Evolutionary conservation across 1,140 invertebrate species (phyloP).

Genomic region (Zaprionus gabonicus): DNA sequence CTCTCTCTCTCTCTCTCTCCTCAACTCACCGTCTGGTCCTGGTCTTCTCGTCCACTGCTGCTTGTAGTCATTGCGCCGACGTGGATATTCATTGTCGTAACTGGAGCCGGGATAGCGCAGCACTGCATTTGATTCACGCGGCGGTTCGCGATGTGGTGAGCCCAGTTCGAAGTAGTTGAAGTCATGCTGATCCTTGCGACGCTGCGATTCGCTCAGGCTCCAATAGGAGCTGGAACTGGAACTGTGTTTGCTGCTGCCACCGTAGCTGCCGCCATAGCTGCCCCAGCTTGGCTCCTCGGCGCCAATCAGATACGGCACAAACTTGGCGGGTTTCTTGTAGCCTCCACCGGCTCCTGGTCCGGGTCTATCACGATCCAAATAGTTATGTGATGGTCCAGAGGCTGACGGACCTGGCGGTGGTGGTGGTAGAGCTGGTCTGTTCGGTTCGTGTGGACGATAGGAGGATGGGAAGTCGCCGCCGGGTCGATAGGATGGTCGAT

Average conservation of each 20-base stretch:
- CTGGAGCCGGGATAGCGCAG: slow-evolving; percentile 75
- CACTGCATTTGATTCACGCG: slow-evolving; percentile 70
- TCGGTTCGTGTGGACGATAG: slow-evolving; percentile 55
- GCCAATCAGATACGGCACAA: slow-evolving; percentile 78
- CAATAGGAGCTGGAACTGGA: slow-evolving; percentile 65
- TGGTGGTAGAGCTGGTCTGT: slow-evolving; percentile 2
- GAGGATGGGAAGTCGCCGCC: slow-evolving; percentile 72
- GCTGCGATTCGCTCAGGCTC: slow-evolving; percentile 68
- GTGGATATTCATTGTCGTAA: slow-evolving; percentile 64
- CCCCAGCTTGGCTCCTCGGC: slow-evolving; percentile 69
- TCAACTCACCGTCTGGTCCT: slow-evolving; percentile 75
- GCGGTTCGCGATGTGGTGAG: slow-evolving; percentile 41
- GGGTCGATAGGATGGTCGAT: slow-evolving; percentile 72
- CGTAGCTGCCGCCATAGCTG: slow-evolving; percentile 84
- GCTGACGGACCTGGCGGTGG: slow-evolving; percentile 25
- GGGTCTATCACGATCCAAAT: slow-evolving; percentile 76
- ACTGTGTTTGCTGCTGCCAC: slow-evolving; percentile 76
- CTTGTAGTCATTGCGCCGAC: slow-evolving; percentile 71
- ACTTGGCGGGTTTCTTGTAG: slow-evolving; percentile 75
- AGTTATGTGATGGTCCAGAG: slow-evolving; percentile 64
- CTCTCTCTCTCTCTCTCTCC: background rate
- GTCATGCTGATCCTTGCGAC: slow-evolving; percentile 74
- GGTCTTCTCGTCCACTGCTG: slow-evolving; percentile 77
- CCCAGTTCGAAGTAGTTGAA: slow-evolving; percentile 83
- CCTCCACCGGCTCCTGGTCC: slow-evolving; percentile 9